Evolutionary conservation across 2,797 vertebrate species (phyloP).

Genomic region (Sebastes hopkinsi): DNA sequence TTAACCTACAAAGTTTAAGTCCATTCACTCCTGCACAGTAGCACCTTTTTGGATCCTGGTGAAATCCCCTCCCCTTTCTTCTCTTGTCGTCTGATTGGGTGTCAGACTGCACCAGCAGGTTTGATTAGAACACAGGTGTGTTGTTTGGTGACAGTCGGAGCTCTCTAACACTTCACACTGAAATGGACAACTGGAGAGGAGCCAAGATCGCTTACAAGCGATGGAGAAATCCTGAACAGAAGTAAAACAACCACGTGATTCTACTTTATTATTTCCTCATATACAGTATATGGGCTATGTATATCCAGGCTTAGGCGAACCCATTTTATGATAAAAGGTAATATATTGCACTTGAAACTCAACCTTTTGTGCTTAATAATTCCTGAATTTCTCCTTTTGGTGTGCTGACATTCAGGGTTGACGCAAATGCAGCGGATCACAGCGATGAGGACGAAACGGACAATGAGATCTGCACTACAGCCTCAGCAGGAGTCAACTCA

Average conservation of each 20-base stretch:
- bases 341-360: neutral
- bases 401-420: constrained; percentile 28
- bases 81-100: constrained; percentile 24
- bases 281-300: neutral
- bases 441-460: constrained; percentile 53
- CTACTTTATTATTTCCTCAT: neutral
- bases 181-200: constrained; percentile 56
- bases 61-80: constrained; percentile 9
- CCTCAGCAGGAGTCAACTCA: neutral
- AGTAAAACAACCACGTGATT: constrained; percentile 43
- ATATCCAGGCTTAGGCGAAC: neutral
- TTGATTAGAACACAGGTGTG: neutral
- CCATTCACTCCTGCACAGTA: neutral
- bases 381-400: neutral
- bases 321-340: neutral
- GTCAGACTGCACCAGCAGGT: constrained; percentile 34
- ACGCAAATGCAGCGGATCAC: neutral
- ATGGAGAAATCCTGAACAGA: constrained; percentile 59
- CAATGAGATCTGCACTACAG: constrained; percentile 50
- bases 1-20: neutral
- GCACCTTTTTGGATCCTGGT: neutral
- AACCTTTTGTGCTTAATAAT: neutral
- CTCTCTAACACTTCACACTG: neutral
- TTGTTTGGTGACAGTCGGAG: no score
- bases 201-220: constrained; percentile 49